These are phyloP conservation scores for Vultur gryphus DNA, from an alignment of 2,797 vertebrate species.

Conservation along the genomic window DNA sequence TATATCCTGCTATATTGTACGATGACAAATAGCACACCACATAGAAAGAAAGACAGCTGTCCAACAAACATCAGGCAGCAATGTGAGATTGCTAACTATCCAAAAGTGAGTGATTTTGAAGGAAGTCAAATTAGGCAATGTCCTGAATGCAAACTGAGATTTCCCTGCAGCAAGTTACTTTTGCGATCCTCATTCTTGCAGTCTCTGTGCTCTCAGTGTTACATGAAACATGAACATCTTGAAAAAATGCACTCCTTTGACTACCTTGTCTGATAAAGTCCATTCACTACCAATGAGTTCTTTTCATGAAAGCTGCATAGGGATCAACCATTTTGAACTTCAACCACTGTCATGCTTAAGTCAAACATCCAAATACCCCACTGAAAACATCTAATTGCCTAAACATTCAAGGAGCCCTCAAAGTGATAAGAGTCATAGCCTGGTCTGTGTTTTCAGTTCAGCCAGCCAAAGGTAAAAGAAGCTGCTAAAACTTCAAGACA, in stretches of 20 bases:
- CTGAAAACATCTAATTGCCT: neutral
- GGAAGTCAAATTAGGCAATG: neutral
- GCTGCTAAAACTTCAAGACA: neutral
- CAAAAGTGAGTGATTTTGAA: neutral
- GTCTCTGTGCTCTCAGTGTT: neutral
- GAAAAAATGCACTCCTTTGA: neutral
- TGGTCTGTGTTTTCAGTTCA: neutral
- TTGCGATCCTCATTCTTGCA: neutral
- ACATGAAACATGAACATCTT: accelerated
- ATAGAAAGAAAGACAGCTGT: neutral
- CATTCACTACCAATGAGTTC: neutral
- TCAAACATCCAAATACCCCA: neutral
- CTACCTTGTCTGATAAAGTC: neutral
- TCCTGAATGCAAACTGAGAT: neutral
- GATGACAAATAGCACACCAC: neutral
- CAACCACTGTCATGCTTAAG: neutral
- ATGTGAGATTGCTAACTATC: neutral
- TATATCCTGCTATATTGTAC: neutral
- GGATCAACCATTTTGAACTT: neutral
- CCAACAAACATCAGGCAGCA: slow-evolving; percentile 6
- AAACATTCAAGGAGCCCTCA: neutral
- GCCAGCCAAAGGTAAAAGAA: neutral
- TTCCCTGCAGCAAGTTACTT: neutral
- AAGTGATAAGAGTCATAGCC: neutral
- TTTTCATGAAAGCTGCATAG: neutral